phyloP scores from a whole-genome alignment of 2,113 vertebrate genomes.

The Leptocoma aspasia region DNA sequence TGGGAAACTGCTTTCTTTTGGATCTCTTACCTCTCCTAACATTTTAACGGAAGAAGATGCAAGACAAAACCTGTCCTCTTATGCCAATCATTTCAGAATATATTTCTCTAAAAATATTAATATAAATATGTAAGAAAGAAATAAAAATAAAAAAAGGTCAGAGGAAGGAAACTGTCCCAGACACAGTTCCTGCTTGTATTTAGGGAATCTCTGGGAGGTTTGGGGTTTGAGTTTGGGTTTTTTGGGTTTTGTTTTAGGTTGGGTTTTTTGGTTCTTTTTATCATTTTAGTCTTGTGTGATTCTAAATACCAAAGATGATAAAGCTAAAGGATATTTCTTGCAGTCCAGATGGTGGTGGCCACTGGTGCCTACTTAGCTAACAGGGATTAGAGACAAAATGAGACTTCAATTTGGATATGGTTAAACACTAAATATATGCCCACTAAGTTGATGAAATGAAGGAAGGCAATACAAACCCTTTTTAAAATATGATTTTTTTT shows the following conservation, averaged over 20 bases:
- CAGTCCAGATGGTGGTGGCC: constrained; percentile 45
- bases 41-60: constrained; percentile 71
- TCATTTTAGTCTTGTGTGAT: constrained; percentile 27
- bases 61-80: constrained; percentile 76
- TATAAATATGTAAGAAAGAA: constrained; percentile 51
- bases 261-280: not conserved
- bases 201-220: accelerated
- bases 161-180: not conserved
- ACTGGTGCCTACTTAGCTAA: constrained; percentile 29
- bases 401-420: not conserved
- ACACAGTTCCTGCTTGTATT: not conserved
- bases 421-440: not conserved
- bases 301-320: constrained; percentile 57
- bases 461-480: not conserved
- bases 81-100: constrained; percentile 74
- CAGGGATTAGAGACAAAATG: constrained; percentile 13
- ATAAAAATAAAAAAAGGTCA: not conserved
- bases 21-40: constrained; percentile 73
- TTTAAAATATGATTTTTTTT: not conserved
- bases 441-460: not conserved
- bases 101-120: constrained; percentile 73
- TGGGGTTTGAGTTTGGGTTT: not conserved
- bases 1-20: constrained; percentile 79
- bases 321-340: constrained; percentile 33
- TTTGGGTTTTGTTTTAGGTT: not conserved